Base-by-base conservation (phyloP, 2,888 invertebrate species). In the Invenusta paracnida region DNA sequence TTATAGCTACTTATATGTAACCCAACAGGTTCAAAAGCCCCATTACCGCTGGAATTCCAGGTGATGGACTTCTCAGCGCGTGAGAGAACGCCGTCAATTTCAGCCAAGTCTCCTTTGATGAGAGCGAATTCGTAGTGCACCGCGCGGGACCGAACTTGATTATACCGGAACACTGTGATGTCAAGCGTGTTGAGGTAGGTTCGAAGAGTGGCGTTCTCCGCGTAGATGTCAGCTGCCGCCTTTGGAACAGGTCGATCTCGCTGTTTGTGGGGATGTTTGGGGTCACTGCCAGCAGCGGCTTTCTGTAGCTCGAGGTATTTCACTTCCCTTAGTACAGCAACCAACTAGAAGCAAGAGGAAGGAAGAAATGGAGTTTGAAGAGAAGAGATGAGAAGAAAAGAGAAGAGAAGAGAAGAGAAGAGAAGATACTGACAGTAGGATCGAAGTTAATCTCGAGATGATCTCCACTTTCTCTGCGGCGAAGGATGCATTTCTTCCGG, bases 11-110 rank as follows among this genome's bases (percentile, higher is more conserved):
- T n/a, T n/a, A n/a, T n/a, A n/a, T n/a, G n/a, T n/a, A n/a, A n/a
- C n/a, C n/a, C n/a, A n/a, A n/a, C n/a, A n/a, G n/a, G n/a, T n/a
- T n/a, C n/a, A n/a, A n/a, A n/a, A 84, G 67, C 25, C 0, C 31
- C 88, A 89, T 92, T 92, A 96, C 96, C 95, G 90, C 94, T 93
- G 0, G 95, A 95, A 90, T 95, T 95, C 97, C 97, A 97, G 89
- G 94, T 95, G 0, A 96, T 92, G 87, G 94, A 93, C 86, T 93
- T 93, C 90, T 95, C 95, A 0, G 96, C 97, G 2, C 79, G 79
- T 11, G 79, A 2, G 2, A 84, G 28, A 23, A 5, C 27, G 2
- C 67, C 11, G 28, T 85, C 85, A 27, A 85, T 85, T 1, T 28
- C 5, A 23, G 25, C 27, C 29, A 85, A 27, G 29, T 29, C 27